Evolutionary conservation across 1,140 invertebrate species (phyloP).

Genomic region (Drosophila bocki): DNA sequence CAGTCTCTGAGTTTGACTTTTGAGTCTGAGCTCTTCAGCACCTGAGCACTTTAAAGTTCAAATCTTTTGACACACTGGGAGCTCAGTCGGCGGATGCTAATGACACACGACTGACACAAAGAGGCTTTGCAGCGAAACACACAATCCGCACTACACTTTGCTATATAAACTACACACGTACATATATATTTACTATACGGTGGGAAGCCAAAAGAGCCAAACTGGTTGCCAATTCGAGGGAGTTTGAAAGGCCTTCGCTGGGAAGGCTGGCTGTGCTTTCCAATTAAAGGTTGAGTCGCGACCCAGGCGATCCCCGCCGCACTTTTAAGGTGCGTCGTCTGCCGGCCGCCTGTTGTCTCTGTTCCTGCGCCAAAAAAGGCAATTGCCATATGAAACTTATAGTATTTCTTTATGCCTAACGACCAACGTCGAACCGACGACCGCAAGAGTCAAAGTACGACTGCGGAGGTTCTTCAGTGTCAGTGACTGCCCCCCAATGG

Average conservation of each 20-base stretch:
- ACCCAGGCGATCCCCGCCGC: constrained; percentile 28
- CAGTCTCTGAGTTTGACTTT: background rate
- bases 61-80: constrained; percentile 72
- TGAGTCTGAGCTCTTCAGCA: constrained; percentile 44
- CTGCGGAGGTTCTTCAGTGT: constrained; percentile 52
- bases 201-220: constrained; percentile 19
- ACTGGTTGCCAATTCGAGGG: constrained; percentile 61
- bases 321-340: constrained; percentile 75
- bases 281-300: constrained; percentile 44
- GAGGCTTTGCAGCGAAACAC: constrained; percentile 45
- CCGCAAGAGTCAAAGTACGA: constrained; percentile 74
- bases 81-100: constrained; percentile 47
- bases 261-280: constrained; percentile 19
- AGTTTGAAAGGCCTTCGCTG: constrained; percentile 27
- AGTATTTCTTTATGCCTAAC: constrained; percentile 26
- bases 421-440: constrained; percentile 39
- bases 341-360: constrained; percentile 57
- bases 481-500: constrained; percentile 44
- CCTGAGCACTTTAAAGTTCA: constrained; percentile 76
- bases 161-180: constrained; percentile 2
- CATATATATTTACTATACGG: constrained; percentile 5
- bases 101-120: constrained; percentile 70
- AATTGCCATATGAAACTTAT: constrained; percentile 47
- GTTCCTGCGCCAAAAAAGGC: constrained; percentile 54
- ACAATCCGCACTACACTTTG: constrained; percentile 7